Base-by-base conservation (phyloP, 2,797 vertebrate genomes). In the Sebastes alutus region DNA sequence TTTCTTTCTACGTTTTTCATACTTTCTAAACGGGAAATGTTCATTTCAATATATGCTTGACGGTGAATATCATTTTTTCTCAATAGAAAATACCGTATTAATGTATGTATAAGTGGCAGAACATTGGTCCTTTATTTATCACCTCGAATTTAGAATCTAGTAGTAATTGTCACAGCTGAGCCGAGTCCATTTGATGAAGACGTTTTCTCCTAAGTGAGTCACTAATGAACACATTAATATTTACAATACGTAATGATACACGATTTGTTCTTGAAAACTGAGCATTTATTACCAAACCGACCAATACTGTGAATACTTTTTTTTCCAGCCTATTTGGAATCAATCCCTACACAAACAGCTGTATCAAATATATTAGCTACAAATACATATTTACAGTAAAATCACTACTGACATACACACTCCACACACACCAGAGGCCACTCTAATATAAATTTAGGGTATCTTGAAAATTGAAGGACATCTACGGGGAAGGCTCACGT, bases 341-440 rank as follows among this genome's bases (percentile, higher is more conserved):
- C 22, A 58, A 59, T 68, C n/a, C 63, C 38, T 8, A 42, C 54
- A 68, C 22, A 61, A 59, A 67, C 35, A 49, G 73, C 58, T 14
- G 46, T 69, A 81, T 80, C 46, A 81, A 77, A 75, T 73, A 73
- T 56, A 76, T 77, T 66, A 65, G 16, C 59, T 78, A 86, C 64
- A 82, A 89, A 87, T 6, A 72, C 35, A 60, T 86, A 82, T 82
- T 64, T 86, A 84, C 79, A 85, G 69, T 25, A 9, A 58, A 38
- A 13, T 70, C 33, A 16, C n/a, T 2, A 42, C 11, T 23, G 13
- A 52, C 30, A 63, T 6, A 29, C 70, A 62, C 52, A 33, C 52
- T 29, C 10, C 78, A 56, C 54, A 66, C 60, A n/a, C 60, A n/a
- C 35, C n/a, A 27, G 65, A 42, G 5, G 18, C 1, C 25, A 11